Conservation (phyloP, 2,113 vertebrate genomes). For the Ranitomeya imitator region DNA sequence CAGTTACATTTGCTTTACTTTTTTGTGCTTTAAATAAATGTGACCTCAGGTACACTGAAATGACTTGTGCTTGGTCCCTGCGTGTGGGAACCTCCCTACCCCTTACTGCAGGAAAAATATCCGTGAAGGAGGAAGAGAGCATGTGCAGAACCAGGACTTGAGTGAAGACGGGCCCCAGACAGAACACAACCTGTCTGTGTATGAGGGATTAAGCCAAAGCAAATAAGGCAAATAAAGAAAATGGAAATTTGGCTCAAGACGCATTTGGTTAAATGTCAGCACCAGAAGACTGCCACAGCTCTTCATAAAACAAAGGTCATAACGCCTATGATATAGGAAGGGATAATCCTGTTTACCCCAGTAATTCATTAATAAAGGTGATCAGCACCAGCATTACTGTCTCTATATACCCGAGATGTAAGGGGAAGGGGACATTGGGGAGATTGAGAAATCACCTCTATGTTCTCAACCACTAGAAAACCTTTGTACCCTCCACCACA, state of each 20-base stretch:
- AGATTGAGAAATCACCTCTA: not conserved
- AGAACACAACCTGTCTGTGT: not conserved
- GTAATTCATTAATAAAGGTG: not conserved
- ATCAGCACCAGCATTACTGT: constrained; percentile 5
- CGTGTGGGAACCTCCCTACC: not conserved
- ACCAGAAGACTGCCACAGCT: constrained; percentile 5
- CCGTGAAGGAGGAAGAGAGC: not conserved
- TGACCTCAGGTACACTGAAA: not conserved
- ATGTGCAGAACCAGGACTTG: constrained; percentile 5
- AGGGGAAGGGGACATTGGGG: not conserved
- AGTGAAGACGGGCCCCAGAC: not conserved
- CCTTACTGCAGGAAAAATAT: constrained; percentile 27
- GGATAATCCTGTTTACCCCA: not conserved
- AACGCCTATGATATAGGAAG: not conserved
- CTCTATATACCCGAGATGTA: not conserved
- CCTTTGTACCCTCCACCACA: not conserved
- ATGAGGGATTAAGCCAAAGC: not conserved
- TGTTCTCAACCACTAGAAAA: constrained; percentile 1
- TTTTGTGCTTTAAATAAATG: constrained; percentile 45
- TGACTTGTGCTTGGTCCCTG: constrained; percentile 33
- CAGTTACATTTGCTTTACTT: constrained; percentile 26
- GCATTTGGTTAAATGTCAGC: constrained; percentile 2
- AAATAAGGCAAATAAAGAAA: constrained; percentile 47
- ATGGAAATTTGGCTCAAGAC: constrained; percentile 20
- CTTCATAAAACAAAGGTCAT: not conserved